These are phyloP conservation scores for Thunnus albacares DNA, from an alignment of 2,797 vertebrate genomes.

Conservation along the genomic window DNA sequence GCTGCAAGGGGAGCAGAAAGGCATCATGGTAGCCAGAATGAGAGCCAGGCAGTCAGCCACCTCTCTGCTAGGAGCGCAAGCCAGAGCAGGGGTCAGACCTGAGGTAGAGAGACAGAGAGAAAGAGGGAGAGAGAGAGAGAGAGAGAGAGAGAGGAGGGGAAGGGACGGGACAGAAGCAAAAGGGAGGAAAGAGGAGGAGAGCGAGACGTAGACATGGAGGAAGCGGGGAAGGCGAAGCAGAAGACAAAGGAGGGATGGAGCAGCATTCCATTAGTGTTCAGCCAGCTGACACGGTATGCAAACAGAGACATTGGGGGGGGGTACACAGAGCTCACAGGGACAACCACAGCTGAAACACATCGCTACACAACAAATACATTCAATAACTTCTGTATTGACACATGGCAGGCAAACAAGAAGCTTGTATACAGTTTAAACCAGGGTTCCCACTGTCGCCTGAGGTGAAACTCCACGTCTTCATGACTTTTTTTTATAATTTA, in stretches of 20 bases:
- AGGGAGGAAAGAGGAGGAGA: neutral
- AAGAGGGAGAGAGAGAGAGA: conserved; percentile 14
- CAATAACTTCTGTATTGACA: neutral
- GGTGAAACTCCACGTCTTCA: neutral
- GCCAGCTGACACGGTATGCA: conserved; percentile 57
- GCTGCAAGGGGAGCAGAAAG: conserved; percentile 98
- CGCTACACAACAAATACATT: conserved; percentile 9
- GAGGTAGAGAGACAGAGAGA: conserved; percentile 78
- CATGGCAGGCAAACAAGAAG: conserved; percentile 25
- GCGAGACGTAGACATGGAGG: conserved; percentile 56
- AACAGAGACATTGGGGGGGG: conserved; percentile 27
- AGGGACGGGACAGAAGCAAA: neutral
- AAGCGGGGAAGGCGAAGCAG: conserved; percentile 66
- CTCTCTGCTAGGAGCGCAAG: conserved; percentile 98
- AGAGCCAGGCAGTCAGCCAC: conserved; percentile 99
- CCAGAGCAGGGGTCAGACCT: conserved; percentile 99
- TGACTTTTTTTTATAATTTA: neutral
- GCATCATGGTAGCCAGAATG: conserved; percentile 99
- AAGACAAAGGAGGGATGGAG: conserved; percentile 69
- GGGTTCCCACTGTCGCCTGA: conserved; percentile 45
- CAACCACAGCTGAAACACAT: conserved; percentile 2
- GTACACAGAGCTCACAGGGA: conserved; percentile 16
- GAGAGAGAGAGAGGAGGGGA: conserved; percentile 19
- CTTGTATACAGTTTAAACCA: neutral
- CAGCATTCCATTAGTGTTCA: conserved; percentile 83